Base-by-base conservation (phyloP, 2,797 vertebrate genomes). In the Sebastolobus altivelis region DNA sequence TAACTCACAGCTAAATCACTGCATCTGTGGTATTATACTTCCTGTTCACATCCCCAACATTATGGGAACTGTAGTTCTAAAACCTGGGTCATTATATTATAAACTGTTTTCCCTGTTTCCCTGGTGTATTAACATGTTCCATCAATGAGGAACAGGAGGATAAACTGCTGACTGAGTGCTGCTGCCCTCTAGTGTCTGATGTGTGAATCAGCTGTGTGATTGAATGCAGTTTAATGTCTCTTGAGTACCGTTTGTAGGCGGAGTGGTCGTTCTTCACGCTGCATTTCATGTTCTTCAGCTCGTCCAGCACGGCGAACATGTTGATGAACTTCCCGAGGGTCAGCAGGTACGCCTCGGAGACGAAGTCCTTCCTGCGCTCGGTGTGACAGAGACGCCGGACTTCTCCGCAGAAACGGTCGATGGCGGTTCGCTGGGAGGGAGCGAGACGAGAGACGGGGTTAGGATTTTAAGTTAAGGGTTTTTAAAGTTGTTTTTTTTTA, bases 271-370 rank as follows among this genome's bases (percentile, higher is more conserved):
- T 99, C 93, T 99, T 99, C 68, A 99, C 99, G 0, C 99, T 99
- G 91, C 98, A 99, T 82, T 99, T 99, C 99, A 99, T 99, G 87
- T 99, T 99, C 92, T 99, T 99, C 78, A 99, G 92, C 77, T 99
- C 98, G 4, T 99, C 99, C 90, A 99, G 70, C 67, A 99, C 99
- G 0, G 99, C 98, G 40, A 99, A 99, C 98, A 99, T 99, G 93
- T 99, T 99, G 95, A 99, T 99, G 94, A 99, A 99, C 89, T 99
- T 99, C 4, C 99, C 98, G 55, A 99, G 94, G 0, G 99, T 99
- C 49, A 99, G 96, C 66, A 99, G 95, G 87, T 99, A 99, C 0
- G 99, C 99, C 90, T 99, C 98, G 0, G 98, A 99, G 49, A 99
- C 99, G n/a, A 99, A 99, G 93, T 99, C 99, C 89, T 99, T 99